Conservation (phyloP, 2,113 vertebrate genomes). For the Leptosomus discolor region DNA sequence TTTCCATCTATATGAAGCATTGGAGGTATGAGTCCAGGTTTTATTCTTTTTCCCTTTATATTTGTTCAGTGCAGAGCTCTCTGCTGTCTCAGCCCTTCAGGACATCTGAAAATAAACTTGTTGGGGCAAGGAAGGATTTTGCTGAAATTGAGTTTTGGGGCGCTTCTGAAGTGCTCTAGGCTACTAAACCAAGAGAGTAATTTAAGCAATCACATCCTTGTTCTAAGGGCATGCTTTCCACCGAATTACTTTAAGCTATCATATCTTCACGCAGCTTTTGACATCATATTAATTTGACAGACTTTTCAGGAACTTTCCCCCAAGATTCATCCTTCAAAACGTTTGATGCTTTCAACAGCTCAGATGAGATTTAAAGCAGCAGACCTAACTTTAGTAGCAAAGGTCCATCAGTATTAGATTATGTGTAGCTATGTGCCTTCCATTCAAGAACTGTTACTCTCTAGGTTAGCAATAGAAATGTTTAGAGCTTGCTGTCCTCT, state of each 20-base stretch:
- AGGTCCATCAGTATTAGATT: not conserved
- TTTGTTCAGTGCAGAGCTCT: not conserved
- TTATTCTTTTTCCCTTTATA: not conserved
- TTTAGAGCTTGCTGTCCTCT: not conserved
- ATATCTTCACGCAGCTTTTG: not conserved
- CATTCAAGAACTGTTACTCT: not conserved
- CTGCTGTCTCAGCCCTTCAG: not conserved
- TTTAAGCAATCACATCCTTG: not conserved
- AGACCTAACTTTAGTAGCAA: not conserved
- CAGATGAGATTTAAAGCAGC: not conserved
- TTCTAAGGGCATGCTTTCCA: not conserved
- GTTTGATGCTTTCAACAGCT: not conserved
- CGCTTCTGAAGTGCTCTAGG: not conserved
- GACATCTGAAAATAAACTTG: not conserved
- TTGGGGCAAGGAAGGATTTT: not conserved
- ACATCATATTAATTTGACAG: not conserved
- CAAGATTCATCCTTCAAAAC: not conserved
- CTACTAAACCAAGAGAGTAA: not conserved
- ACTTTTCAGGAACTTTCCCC: not conserved
- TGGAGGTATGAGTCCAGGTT: not conserved
- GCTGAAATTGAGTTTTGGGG: not conserved
- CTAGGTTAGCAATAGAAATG: not conserved
- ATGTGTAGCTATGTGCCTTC: not conserved
- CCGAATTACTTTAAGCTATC: not conserved
- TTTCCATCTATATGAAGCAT: not conserved